Conservation (phyloP, 2,113 vertebrate genomes). For the Pelusios castaneus region DNA sequence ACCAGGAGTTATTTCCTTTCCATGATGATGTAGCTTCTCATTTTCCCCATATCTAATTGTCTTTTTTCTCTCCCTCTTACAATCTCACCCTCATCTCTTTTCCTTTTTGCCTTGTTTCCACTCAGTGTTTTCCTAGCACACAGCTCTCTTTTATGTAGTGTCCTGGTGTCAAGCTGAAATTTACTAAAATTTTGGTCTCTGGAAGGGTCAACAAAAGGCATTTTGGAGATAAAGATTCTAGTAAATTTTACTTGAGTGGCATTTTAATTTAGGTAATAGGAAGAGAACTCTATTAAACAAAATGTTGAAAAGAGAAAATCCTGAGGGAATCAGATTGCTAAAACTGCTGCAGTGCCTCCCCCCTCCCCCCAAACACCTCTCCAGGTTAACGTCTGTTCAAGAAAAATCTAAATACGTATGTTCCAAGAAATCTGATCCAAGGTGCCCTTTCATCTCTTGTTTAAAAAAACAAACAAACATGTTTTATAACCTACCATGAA, state of each 20-base stretch:
- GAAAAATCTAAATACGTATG: not conserved
- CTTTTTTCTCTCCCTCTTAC: not conserved
- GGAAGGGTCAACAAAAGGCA: not conserved
- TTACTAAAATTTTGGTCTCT: not conserved
- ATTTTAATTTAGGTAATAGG: not conserved
- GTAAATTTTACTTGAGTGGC: not conserved
- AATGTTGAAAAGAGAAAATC: not conserved
- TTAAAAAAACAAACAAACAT: fast-evolving
- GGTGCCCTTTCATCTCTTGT: not conserved
- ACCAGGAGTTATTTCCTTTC: not conserved
- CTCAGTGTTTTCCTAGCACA: not conserved
- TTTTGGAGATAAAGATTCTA: not conserved
- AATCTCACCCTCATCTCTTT: not conserved
- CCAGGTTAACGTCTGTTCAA: no score
- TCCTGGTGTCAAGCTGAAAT: not conserved
- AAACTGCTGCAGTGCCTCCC: not conserved
- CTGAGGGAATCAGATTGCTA: not conserved
- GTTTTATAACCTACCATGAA: not conserved
- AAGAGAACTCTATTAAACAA: not conserved
- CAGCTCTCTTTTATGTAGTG: not conserved
- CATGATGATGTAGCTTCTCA: not conserved
- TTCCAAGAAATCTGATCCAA: conserved; percentile 23
- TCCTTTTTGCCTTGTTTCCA: not conserved
- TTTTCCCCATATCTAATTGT: not conserved
- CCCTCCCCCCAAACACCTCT: no score